Conservation (phyloP, 2,888 invertebrate species). For the Cetonia aurata region DNA sequence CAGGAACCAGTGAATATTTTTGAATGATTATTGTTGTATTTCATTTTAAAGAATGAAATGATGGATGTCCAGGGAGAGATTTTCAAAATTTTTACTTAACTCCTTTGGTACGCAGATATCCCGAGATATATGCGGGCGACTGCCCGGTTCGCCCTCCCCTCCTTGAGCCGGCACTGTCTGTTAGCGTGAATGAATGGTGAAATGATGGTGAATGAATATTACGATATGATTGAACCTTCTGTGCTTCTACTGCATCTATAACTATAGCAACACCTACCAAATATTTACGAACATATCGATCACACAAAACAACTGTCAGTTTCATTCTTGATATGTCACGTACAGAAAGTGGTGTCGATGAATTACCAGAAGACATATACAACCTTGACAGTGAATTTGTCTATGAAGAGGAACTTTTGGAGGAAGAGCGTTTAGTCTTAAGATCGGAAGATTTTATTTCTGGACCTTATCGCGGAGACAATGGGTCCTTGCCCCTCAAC, state of each 20-base stretch:
- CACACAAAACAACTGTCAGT: conserved; percentile 10
- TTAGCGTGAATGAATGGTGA: no score
- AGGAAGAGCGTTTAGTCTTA: conserved; percentile 55
- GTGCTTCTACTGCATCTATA: background rate
- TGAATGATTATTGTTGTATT: no score
- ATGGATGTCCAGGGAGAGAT: no score
- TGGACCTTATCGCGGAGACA: conserved; percentile 68
- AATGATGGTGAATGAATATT: no score
- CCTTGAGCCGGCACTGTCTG: no score
- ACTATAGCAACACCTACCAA: conserved; percentile 12
- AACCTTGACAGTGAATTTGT: conserved; percentile 40
- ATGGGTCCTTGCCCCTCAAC: conserved; percentile 71
- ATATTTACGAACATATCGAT: conserved; percentile 16
- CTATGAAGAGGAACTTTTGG: conserved; percentile 49
- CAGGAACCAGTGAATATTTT: no score
- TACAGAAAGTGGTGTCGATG: conserved; percentile 53
- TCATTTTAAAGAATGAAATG: no score
- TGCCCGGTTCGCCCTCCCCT: no score
- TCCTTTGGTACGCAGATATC: no score
- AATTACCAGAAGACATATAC: conserved; percentile 23
- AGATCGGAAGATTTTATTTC: conserved; percentile 71
- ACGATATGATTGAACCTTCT: no score
- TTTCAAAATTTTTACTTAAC: no score
- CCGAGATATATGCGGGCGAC: no score
- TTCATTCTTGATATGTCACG: conserved; percentile 51